Base-by-base conservation (phyloP, 2,888 invertebrate genomes). In the Seira ritae region DNA sequence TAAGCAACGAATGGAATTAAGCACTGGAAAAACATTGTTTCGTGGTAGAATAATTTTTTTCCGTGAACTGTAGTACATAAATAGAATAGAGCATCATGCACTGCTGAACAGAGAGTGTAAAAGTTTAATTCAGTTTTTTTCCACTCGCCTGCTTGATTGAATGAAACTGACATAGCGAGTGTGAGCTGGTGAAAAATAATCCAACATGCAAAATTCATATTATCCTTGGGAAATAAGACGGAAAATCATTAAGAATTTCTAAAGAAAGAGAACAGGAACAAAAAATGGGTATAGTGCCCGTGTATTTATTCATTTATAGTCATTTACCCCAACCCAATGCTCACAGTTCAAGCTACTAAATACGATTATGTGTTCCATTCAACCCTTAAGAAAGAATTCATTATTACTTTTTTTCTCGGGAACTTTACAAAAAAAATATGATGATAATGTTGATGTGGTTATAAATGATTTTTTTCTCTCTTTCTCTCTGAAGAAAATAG, bases 171-270 rank as follows among this genome's bases (percentile, higher is more conserved):
- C 60, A n/a, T 60, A 17, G 46, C 23, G 50, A 50, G 55, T 75
- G 68, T n/a, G 31, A 69, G 24, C 3, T 6, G n/a, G 60, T 20
- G 31, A 60, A 37, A n/a, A 79, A 60, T 6, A 60, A 60, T 60
- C 60, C 60, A n/a, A 74, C 80, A 80, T 80, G 80, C 80, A 67
- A 80, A 80, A 80, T 60, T 80, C 80, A 62, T 73, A 80, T 80
- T 80, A 80, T 73, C 80, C 80, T 73, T 80, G 60, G 62, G 65
- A 65, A 60, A 69, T 31, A 68, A 31, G 60, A 60, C n/a, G 60
- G 60, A 76, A 76, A 68, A 76, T 24, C 68, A 37, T 24, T 69
- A 72, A 46, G 65, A 8, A 55, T 62, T 62, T 60, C 60, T 60
- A 20, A 65, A 24, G 37, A 31, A 72, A 73, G 62, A 42, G 12